Conservation (phyloP, 2,113 vertebrate genomes). For the Drymodes brunneopygia region DNA sequence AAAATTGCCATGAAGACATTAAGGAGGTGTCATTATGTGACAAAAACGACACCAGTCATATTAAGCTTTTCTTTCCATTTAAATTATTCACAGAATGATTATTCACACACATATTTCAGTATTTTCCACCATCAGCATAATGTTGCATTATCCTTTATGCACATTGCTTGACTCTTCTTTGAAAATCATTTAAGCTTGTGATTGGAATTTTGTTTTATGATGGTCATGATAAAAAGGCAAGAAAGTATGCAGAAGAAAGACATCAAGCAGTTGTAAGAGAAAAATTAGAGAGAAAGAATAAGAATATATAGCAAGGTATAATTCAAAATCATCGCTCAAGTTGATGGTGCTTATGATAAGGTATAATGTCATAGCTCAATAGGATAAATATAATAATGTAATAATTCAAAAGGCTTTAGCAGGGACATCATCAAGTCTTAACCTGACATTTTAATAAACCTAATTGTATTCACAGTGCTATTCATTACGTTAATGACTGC, state of each 20-base stretch:
- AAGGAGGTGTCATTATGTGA: neutral
- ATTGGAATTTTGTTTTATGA: neutral
- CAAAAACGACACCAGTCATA: neutral
- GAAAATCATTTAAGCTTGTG: neutral
- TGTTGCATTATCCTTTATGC: neutral
- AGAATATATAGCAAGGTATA: neutral
- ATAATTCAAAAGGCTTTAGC: neutral
- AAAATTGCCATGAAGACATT: neutral
- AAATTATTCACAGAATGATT: neutral
- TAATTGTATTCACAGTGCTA: neutral
- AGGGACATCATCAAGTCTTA: neutral
- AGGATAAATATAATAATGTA: neutral
- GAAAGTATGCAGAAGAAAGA: neutral
- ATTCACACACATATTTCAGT: neutral
- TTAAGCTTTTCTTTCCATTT: neutral
- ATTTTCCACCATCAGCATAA: neutral
- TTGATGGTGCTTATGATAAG: neutral
- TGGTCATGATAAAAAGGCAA: neutral
- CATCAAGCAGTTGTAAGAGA: neutral
- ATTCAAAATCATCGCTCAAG: neutral
- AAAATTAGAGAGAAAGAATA: neutral
- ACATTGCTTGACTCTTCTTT: neutral
- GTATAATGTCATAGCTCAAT: neutral
- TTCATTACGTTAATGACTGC: neutral
- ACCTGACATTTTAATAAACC: neutral